Percentiles rank a stretch among this genome's conserved stretches.
Conservation (phyloP, 2,797 vertebrate species). For the Sebastes miniatus region DNA sequence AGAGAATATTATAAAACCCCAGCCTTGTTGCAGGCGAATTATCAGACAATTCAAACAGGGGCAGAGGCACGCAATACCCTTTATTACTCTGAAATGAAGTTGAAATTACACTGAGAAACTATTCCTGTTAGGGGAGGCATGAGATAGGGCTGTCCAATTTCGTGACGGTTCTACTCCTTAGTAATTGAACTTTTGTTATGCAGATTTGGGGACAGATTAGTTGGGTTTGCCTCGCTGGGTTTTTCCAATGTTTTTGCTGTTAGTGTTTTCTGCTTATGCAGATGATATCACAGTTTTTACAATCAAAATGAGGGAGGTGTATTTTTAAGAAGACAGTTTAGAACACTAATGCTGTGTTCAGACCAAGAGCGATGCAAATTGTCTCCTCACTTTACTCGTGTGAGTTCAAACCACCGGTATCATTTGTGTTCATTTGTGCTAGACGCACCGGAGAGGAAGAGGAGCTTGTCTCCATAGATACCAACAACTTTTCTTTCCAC, state of each 20-base stretch:
- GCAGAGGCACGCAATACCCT: not conserved
- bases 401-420: too few relatives aligned
- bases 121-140: not conserved
- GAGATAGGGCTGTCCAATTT: not conserved
- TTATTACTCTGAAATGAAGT: not conserved
- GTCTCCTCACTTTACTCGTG: too few relatives aligned
- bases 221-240: not conserved
- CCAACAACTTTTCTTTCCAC: too few relatives aligned
- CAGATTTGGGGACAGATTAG: not conserved
- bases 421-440: too few relatives aligned
- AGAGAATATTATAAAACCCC: not conserved
- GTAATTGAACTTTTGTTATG: not conserved
- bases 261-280: not conserved
- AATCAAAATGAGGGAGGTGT: not conserved
- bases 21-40: not conserved
- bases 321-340: not conserved
- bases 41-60: not conserved
- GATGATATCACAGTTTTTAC: not conserved
- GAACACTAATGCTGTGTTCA: too few relatives aligned
- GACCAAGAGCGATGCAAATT: too few relatives aligned
- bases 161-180: not conserved
- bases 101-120: not conserved
- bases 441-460: too few relatives aligned
- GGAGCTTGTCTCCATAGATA: too few relatives aligned
- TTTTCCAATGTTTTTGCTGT: not conserved